Conservation (phyloP, 2,113 vertebrate species). For the Oncorhynchus nerka region DNA sequence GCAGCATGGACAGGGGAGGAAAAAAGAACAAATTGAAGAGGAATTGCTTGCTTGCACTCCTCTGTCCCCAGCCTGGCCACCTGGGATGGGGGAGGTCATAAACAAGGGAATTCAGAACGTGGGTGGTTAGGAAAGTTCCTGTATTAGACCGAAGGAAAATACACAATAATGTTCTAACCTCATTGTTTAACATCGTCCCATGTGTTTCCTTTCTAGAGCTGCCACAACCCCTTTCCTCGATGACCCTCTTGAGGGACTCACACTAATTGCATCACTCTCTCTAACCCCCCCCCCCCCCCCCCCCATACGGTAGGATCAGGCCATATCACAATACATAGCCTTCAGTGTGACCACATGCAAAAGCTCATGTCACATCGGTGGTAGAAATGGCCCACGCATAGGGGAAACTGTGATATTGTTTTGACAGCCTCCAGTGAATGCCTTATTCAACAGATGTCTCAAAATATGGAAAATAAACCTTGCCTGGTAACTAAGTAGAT, state of each 20-base stretch:
- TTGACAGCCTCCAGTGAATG: slow-evolving; percentile 15
- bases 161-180: slow-evolving; percentile 12
- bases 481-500: not conserved
- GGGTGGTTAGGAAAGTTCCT: slow-evolving; percentile 16
- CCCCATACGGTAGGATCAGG: not conserved
- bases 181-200: slow-evolving; percentile 13
- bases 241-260: not conserved
- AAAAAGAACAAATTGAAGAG: slow-evolving; percentile 37
- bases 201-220: not conserved
- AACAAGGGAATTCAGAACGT: slow-evolving; percentile 20
- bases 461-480: not conserved
- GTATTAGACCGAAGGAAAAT: slow-evolving; percentile 26
- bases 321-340: not conserved
- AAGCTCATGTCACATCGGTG: slow-evolving; percentile 7
- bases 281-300: not conserved
- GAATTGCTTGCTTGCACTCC: slow-evolving; percentile 4
- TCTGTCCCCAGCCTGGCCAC: slow-evolving; percentile 18
- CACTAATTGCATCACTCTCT: not conserved
- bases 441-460: not conserved
- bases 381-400: slow-evolving; percentile 2
- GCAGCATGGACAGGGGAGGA: not conserved
- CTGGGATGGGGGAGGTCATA: slow-evolving; percentile 24
- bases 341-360: not conserved
- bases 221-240: not conserved
- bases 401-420: not conserved